Evolutionary conservation across 2,797 vertebrate species (phyloP), one percentile per base, ranked within the genome.

Genomic region (Atherinosoma microstoma): DNA sequence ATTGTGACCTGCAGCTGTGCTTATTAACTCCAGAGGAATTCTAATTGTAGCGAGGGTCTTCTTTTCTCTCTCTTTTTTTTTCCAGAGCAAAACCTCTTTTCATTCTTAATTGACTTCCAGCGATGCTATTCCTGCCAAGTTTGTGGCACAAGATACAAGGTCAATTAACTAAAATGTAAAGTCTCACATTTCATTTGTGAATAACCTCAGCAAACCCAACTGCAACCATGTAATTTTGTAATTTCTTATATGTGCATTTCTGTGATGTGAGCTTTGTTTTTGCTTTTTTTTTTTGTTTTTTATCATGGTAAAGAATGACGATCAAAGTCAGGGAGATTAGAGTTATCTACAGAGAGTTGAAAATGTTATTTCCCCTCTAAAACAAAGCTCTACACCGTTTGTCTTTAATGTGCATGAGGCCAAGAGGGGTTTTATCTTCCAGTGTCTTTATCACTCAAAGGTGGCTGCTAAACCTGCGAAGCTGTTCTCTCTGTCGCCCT

Each of bases 381-480:
- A 90, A 86, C 77, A 85, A 87, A 88, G 75, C 78, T 79, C 74
- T 72, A 74, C 67, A 70, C 70, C 47, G 8, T 70, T 78, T 73
- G 65, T 84, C 61, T 85, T 87, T 84, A 84, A 86, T 91, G 87
- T 82, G 61, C 30, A 47, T 18, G 4, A 38, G 64, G 54, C 83
- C 78, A 71, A 81, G 66, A 70, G 63, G 67, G 74, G 56, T 84
- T 91, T 94, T 93, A 91, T 92, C 92, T 90, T 58, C 66, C 64
- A 64, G 70, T 81, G 84, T 88, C 85, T 91, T 93, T 93, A 94
- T 94, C 92, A 88, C 83, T 82, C 13, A 45, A 70, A 84, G 84
- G 82, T 85, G 88, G 70, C 84, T 85, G 85, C 86, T 85, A 90
- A 89, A 85, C 64, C 82, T 77, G 80, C 76, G 83, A 79, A 85